These are phyloP conservation scores for Prionace glauca DNA, from an alignment of 2,797 vertebrate genomes.

Conservation along the genomic window DNA sequence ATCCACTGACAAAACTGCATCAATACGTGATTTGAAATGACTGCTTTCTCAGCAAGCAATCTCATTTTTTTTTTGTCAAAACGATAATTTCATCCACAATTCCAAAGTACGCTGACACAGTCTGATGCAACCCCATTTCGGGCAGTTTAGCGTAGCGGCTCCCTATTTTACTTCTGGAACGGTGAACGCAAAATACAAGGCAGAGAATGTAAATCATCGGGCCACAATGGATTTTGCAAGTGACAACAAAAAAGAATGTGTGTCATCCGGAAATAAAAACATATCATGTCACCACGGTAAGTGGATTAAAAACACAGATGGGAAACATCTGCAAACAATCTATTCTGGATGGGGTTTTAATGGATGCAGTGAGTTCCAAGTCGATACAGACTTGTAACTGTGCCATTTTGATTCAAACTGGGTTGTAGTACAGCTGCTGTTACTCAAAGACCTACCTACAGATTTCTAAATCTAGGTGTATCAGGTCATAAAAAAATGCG, in stretches of 20 bases:
- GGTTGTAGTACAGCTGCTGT: not conserved
- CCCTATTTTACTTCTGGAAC: not conserved
- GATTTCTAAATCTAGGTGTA: not conserved
- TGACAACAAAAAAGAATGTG: not conserved
- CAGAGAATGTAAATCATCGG: not conserved
- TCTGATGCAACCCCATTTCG: not conserved
- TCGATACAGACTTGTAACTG: not conserved
- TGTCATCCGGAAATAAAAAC: not conserved
- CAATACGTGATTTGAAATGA: not conserved
- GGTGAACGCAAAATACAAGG: not conserved
- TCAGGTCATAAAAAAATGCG: not conserved
- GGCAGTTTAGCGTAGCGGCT: not conserved
- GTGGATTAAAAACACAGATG: not conserved
- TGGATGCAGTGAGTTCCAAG: not conserved
- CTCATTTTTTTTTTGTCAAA: not conserved
- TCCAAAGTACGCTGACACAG: not conserved
- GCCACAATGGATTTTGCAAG: not conserved
- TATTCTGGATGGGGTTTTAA: not conserved
- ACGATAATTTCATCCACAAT: not conserved
- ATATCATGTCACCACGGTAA: not conserved
- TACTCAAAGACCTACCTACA: not conserved
- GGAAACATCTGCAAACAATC: constrained; percentile 19
- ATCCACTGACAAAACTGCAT: not conserved
- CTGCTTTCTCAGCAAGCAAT: not conserved
- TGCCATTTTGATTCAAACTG: not conserved